Evolutionary conservation across 2,113 vertebrate species (phyloP), one percentile per base, ranked within the genome.

Genomic region (Cisticola juncidis): DNA sequence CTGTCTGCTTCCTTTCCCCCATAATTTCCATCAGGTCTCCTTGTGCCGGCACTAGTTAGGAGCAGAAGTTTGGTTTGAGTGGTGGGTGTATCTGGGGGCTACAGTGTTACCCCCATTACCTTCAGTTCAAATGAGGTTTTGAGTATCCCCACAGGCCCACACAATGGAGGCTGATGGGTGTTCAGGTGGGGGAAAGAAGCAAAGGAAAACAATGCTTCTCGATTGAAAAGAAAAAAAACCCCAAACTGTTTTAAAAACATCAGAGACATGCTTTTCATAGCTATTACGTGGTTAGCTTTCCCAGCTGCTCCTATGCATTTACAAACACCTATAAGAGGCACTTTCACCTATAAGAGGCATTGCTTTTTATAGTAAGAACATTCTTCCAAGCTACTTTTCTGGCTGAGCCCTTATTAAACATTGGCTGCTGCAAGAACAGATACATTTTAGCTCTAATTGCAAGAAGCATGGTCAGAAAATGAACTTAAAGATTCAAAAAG

Each of bases 61-160:
- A 80, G 71, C 11, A 91, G 22, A 66, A 81, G 42, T 54, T 60
- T 72, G 5, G 57, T 57, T 38, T 71, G 44, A 31, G 50, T 10
- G 22, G 25, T 0, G 1, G 6, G 2, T 19, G 6, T 35, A 9
- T 60, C 25, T 10, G 74, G 33, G 48, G 50, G 56, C 65, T 70
- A 31, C 25, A 31, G 22, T 11, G 14, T 70, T 25, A 62, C 13
- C 53, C 47, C 47, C 29, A 48, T 36, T 31, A 48, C 60, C 17
- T 72, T 51, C 44, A 31, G 4, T 12, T 44, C 47, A 48, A 40
- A 65, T 57, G 40, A 53, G 14, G 29, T 54, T 35, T 6, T 29
- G 44, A 47, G 14, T 45, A 18, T 47, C 24, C 11, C 9, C 53
- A 57, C 12, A 62, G 51, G 6, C 23, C 70, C 74, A 7, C 0